Base-by-base conservation (phyloP, 2,888 invertebrate species). In the Zygaena filipendulae region DNA sequence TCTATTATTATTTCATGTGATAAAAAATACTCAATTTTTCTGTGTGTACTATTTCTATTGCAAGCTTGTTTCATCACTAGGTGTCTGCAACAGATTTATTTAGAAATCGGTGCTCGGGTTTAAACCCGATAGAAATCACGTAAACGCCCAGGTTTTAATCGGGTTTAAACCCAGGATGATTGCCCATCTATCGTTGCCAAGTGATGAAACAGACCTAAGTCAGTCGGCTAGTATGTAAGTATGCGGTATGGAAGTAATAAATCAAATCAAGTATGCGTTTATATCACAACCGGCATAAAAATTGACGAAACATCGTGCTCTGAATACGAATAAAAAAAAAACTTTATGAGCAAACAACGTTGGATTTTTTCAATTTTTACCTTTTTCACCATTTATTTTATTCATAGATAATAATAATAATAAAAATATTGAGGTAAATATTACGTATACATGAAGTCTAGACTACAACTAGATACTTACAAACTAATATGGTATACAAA, bases 361-460 rank as follows among this genome's bases (percentile, higher is more conserved):
- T n/a, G n/a, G n/a, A n/a, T n/a, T n/a, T n/a, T n/a, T n/a, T n/a
- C n/a, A n/a, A n/a, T n/a, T n/a, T n/a, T n/a, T n/a, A n/a, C n/a
- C n/a, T n/a, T n/a, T n/a, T n/a, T n/a, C n/a, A n/a, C 25, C 25
- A 32, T 22, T 6, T 16, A 16, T 33, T 26, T 21, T 29, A 6
- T 25, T n/a, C 35, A 31, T 23, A 27, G 25, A 33, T 29, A 38
- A 24, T 27, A 39, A 16, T 34, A 27, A 36, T 54, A 49, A 49
- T 57, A 59, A 59, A 61, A 61, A 55, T 64, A 67, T 54, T 83
- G 84, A 84, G 84, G 83, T 84, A 84, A 81, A 66, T 59, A 60
- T 83, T 84, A 84, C 84, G 84, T 84, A 84, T 84, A 84, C 84
- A 79, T 68, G 81, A 69, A n/a, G 79, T 55, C 59, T 70, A 70